These are phyloP conservation scores for Chlorops oryzae DNA, from an alignment of 1,140 invertebrate genomes.

Conservation along the genomic window DNA sequence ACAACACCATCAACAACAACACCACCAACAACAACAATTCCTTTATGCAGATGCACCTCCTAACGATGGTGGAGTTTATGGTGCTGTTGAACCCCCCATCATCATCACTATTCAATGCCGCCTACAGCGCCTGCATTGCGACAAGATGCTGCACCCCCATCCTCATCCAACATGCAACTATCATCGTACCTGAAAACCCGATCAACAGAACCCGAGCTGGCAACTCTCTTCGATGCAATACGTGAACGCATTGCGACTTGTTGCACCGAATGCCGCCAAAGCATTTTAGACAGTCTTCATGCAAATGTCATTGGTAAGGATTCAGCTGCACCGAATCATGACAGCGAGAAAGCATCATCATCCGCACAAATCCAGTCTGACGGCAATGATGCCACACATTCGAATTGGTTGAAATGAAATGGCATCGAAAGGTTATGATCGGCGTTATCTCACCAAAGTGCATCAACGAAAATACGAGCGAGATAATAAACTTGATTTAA, in stretches of 20 bases:
- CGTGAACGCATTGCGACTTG: conserved; percentile 10
- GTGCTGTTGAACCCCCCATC: too few relatives aligned
- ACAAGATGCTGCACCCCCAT: background rate
- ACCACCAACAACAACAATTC: too few relatives aligned
- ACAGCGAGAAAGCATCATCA: too few relatives aligned
- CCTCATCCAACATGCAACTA: background rate
- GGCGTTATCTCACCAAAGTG: conserved; percentile 7
- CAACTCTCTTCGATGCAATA: too few relatives aligned
- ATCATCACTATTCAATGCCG: too few relatives aligned
- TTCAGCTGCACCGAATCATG: too few relatives aligned
- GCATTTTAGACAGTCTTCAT: background rate
- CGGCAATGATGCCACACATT: too few relatives aligned
- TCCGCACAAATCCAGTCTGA: too few relatives aligned
- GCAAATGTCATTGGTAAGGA: too few relatives aligned
- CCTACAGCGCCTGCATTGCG: background rate
- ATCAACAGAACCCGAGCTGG: background rate
- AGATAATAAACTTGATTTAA: conserved; percentile 8
- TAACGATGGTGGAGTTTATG: too few relatives aligned
- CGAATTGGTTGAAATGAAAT: conserved; percentile 14
- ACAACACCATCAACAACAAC: too few relatives aligned
- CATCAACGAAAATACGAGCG: conserved; percentile 11
- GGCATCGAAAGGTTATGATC: conserved; percentile 12
- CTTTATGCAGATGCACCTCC: too few relatives aligned
- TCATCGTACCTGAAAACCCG: background rate
- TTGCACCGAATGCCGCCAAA: conserved; percentile 11